phyloP scores from a whole-genome alignment of 2,113 vertebrate genomes.

The Dascyllus trimaculatus region DNA sequence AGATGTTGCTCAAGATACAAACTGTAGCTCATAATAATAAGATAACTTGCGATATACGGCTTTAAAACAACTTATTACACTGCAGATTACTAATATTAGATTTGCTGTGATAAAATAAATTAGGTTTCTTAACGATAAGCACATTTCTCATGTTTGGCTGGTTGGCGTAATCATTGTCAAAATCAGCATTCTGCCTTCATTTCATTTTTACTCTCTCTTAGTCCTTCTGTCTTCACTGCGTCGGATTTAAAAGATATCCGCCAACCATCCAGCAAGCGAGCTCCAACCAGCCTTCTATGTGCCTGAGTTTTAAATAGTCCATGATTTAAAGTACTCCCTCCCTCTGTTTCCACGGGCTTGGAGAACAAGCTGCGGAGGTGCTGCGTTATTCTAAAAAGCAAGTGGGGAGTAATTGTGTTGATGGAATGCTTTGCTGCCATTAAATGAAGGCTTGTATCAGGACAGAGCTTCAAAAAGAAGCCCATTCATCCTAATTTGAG shows the following conservation, averaged over 20 bases:
- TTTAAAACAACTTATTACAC: conserved; percentile 35
- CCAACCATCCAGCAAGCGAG: conserved; percentile 16
- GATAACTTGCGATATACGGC: not conserved
- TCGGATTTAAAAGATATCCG: conserved; percentile 43
- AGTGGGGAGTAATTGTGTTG: conserved; percentile 55
- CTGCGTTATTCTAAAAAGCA: conserved; percentile 59
- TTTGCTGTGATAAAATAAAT: conserved; percentile 53
- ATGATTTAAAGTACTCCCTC: conserved; percentile 41
- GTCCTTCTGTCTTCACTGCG: conserved; percentile 30
- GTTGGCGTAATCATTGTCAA: conserved; percentile 29
- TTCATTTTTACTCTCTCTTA: conserved; percentile 25
- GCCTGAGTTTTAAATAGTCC: conserved; percentile 45
- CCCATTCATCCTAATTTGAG: conserved; percentile 16
- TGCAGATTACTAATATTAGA: conserved; percentile 35
- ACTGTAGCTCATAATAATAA: conserved; percentile 2
- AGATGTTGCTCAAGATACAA: conserved; percentile 17
- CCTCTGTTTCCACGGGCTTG: conserved; percentile 41
- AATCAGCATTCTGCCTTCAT: conserved; percentile 21
- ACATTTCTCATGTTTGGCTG: conserved; percentile 32
- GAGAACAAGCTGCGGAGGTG: conserved; percentile 44
- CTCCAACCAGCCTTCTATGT: conserved; percentile 28
- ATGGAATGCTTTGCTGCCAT: conserved; percentile 41
- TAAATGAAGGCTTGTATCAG: conserved; percentile 53
- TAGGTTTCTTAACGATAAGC: conserved; percentile 47
- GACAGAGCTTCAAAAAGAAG: conserved; percentile 11